A percentile compares a stretch with the other conserved stretches of the same genome.
Evolutionary conservation across 2,113 vertebrate genomes (phyloP).

Genomic region (Bombycilla garrulus): DNA sequence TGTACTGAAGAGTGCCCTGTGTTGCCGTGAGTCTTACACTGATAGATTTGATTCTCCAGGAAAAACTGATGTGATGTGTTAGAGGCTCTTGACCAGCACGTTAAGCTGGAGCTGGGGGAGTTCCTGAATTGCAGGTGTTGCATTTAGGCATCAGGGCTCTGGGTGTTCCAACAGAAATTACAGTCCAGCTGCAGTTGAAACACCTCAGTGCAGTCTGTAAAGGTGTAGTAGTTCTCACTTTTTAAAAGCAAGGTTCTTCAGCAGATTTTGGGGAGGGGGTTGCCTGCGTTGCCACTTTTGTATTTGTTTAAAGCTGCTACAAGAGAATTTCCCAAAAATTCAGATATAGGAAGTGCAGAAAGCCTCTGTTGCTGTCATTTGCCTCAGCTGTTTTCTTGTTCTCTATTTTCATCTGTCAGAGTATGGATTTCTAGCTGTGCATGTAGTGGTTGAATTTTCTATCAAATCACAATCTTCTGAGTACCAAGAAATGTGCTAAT

Average conservation of each 20-base stretch:
- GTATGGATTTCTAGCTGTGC: background rate
- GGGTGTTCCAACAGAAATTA: background rate
- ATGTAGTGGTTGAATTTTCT: background rate
- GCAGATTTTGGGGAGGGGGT: fast-evolving
- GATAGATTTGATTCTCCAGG: fast-evolving
- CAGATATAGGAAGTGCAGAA: background rate
- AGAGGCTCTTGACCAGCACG: background rate
- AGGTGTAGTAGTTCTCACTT: fast-evolving
- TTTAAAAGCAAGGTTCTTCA: background rate
- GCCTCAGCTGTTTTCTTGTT: background rate
- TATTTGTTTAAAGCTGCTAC: background rate
- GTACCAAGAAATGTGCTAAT: background rate
- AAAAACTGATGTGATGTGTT: background rate
- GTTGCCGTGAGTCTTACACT: background rate
- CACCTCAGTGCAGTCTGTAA: background rate
- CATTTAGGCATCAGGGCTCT: background rate
- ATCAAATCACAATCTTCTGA: background rate
- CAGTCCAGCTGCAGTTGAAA: background rate
- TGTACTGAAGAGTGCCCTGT: background rate
- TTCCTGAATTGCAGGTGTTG: background rate
- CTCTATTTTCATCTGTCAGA: background rate
- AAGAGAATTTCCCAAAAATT: background rate
- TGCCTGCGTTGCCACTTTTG: background rate
- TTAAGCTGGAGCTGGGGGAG: background rate
- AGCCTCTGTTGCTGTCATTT: background rate